Base-by-base conservation (phyloP, 2,888 invertebrate species). In the Helicoverpa assulta region DNA sequence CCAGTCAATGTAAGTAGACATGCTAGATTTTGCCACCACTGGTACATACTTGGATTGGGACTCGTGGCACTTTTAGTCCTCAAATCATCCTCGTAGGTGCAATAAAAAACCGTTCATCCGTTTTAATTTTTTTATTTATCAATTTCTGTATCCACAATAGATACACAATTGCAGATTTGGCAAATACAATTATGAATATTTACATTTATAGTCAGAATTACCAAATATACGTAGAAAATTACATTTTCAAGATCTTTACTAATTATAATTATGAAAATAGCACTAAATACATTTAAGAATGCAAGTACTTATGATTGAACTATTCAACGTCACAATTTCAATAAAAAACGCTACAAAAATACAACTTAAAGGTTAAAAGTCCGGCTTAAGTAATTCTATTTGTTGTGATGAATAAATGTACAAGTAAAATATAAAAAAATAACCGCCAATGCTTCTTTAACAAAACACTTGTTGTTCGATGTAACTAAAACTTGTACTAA, bases 111-210 rank as follows among this genome's bases (percentile, higher is more conserved):
- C 57, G 60, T 47, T 47, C n/a, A 40, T 70, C 81, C 68, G 76
- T 85, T 90, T 90, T 86, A 88, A 87, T 88, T 89, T 89, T 88
- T 94, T 95, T 95, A 95, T 95, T 95, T 95, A 95, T 95, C 91
- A 95, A 95, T 95, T 95, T 95, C 95, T 95, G 95, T 95, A 95
- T 94, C 95, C 90, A 95, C 93, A 94, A 95, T 87, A 91, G 94
- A 95, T 92, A 94, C 93, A 90, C 81, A 87, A 86, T 88, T 83
- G 90, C 87, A 85, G 87, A 88, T 90, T 91, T 91, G 91, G 91
- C 90, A 88, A 90, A 89, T 88, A 87, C 84, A 87, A 80, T 85
- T 80, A 83, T 86, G 88, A 84, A 87, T 90, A 92, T 91, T 91
- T 92, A 92, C 92, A 92, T 86, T 64, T 82, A 80, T 81, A 84